Base-by-base conservation (phyloP, 2,888 invertebrate species). In the Aphodius sticticus region DNA sequence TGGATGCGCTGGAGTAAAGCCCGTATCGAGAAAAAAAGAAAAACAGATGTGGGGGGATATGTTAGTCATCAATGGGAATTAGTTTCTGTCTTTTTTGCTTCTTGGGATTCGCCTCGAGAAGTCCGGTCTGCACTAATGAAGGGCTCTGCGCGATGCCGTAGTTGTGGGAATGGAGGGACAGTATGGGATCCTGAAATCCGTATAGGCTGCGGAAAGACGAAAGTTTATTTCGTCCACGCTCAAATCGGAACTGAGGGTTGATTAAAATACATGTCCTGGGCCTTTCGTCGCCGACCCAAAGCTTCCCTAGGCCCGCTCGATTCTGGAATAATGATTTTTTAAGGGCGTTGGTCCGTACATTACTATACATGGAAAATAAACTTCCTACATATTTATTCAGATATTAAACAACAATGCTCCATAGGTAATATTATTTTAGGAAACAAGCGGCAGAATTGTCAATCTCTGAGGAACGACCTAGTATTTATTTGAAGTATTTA, bases 51-150 rank as follows among this genome's bases (percentile, higher is more conserved):
- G 53, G 12, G 53, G 26, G 53, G 53, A 53, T 53, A 5, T 53
- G 53, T 53, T 53, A 53, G 53, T 53, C 53, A 53, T 53, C 53
- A 53, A 53, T 53, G 53, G 53, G 53, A 53, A 53, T 53, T 53
- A 53, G 53, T 53, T 53, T 53, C 9, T 53, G 53, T 53, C 53
- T 53, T 53, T 26, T 53, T 53, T 53, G 53, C 53, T 53, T 53
- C 53, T 53, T 53, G 7, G 53, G 53, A 53, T 53, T 53, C 53
- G 53, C 4, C 53, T 26, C 26, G 6, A 7, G 53, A 1, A 53
- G 53, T 1, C 53, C 53, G 7, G 53, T 7, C 53, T 53, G 53
- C 4, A 53, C 53, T 53, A 53, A 53, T 53, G 53, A 53, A 53
- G 53, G 53, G 53, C 53, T 53, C 53, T 53, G 53, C 12, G 9